These are phyloP conservation scores for Oxycera nigricornis DNA, from an alignment of 2,888 invertebrate genomes.

Conservation along the genomic window DNA sequence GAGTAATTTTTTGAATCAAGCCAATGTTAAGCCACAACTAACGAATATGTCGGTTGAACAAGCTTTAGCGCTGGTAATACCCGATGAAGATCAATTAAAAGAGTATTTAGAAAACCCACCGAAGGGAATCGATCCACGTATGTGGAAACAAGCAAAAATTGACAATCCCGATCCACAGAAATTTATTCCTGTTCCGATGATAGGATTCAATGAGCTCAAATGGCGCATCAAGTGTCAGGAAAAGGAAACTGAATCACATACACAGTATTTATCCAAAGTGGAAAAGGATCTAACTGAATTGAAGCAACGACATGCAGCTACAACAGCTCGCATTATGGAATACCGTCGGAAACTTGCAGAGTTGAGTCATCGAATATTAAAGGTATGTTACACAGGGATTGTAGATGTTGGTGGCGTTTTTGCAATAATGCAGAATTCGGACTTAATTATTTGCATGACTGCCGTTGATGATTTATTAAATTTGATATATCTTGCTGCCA, in stretches of 20 bases:
- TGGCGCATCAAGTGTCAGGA: slow-evolving; percentile 85
- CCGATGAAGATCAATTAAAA: slow-evolving; percentile 80
- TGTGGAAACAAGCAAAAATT: slow-evolving; percentile 95
- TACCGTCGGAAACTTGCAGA: slow-evolving; percentile 81
- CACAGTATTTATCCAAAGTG: slow-evolving; percentile 80
- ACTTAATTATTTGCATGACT: too few species aligned
- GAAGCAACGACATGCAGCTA: slow-evolving; percentile 81
- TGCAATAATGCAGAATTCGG: too few species aligned
- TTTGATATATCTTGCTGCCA: too few species aligned
- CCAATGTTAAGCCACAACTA: slow-evolving; percentile 75
- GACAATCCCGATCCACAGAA: slow-evolving; percentile 93
- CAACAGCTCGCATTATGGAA: slow-evolving; percentile 81
- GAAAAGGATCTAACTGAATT: slow-evolving; percentile 78
- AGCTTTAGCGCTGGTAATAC: slow-evolving; percentile 75
- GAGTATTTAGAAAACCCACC: slow-evolving; percentile 93
- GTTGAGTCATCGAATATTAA: slow-evolving; percentile 82
- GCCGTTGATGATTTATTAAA: too few species aligned
- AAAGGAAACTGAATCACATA: slow-evolving; percentile 82
- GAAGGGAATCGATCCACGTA: slow-evolving; percentile 84
- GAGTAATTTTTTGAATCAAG: slow-evolving; percentile 73
- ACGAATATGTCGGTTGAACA: slow-evolving; percentile 74
- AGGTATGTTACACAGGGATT: slow-evolving; percentile 64
- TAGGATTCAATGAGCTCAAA: slow-evolving; percentile 84
- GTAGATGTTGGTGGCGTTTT: too few species aligned
- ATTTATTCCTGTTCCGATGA: slow-evolving; percentile 92